Evolutionary conservation across 2,888 invertebrate species (phyloP).

Genomic region (Magallana nippona): DNA sequence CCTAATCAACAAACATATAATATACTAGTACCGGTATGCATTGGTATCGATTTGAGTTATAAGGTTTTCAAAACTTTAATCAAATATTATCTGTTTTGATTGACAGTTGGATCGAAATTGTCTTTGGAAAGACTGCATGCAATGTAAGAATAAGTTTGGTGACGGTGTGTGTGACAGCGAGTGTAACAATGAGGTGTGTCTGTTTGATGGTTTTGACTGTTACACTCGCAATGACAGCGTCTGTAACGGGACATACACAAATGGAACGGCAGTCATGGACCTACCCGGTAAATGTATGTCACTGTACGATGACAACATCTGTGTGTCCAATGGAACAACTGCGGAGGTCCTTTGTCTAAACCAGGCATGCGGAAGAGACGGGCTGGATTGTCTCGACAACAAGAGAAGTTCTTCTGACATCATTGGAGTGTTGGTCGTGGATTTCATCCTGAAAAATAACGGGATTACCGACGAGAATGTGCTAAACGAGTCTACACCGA

Average conservation of each 20-base stretch:
- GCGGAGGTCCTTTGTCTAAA: conserved; percentile 2
- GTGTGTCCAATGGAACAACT: conserved; percentile 10
- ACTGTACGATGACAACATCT: conserved; percentile 36
- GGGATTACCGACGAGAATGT: not conserved
- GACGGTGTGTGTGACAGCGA: conserved; percentile 38
- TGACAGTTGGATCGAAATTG: not conserved
- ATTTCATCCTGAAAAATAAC: not conserved
- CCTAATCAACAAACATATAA: no score
- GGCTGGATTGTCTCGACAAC: conserved; percentile 42
- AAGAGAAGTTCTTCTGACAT: not conserved
- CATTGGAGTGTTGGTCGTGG: not conserved
- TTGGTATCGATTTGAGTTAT: no score
- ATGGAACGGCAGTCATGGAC: not conserved
- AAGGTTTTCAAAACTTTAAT: not conserved
- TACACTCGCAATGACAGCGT: not conserved
- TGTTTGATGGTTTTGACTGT: conserved; percentile 48
- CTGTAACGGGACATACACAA: conserved; percentile 5
- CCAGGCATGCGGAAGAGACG: conserved; percentile 45
- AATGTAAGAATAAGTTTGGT: conserved; percentile 31
- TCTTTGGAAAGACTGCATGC: conserved; percentile 27
- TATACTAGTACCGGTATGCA: no score
- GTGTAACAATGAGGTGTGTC: conserved; percentile 45
- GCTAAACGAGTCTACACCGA: not conserved
- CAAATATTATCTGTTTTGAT: not conserved
- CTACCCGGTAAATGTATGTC: not conserved